Conservation (phyloP, 2,888 invertebrate species). For the Cylloceria caligata region DNA sequence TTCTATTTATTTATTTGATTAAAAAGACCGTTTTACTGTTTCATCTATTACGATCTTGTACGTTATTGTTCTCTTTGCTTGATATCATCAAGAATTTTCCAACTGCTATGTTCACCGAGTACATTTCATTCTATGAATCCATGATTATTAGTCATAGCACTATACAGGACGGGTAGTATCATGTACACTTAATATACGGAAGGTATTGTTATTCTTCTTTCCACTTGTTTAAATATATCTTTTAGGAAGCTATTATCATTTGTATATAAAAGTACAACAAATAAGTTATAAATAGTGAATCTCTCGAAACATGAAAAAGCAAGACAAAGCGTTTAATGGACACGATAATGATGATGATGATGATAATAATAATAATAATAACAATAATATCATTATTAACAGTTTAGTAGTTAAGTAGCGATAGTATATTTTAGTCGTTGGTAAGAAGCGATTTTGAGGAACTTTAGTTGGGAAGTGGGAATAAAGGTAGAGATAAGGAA, state of each 20-base stretch:
- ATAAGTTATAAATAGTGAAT: conserved; percentile 71
- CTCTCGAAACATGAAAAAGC: conserved; percentile 52
- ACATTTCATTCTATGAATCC: conserved; percentile 20
- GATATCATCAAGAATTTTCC: not conserved
- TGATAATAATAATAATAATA: not conserved
- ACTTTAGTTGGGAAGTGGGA: conserved; percentile 63
- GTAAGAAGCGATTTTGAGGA: conserved; percentile 67
- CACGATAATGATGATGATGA: conserved; percentile 59
- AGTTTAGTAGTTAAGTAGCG: conserved; percentile 5
- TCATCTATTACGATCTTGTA: no score
- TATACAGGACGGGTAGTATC: conserved; percentile 13
- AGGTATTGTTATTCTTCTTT: conserved; percentile 33
- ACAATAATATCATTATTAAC: conserved; percentile 33
- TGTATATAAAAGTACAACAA: conserved; percentile 71
- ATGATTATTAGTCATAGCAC: not conserved
- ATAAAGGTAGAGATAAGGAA: conserved; percentile 42
- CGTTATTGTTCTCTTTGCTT: no score
- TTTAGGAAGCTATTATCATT: conserved; percentile 39
- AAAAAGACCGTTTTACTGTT: not conserved
- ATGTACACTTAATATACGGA: conserved; percentile 14
- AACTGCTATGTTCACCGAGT: conserved; percentile 22
- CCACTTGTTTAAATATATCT: conserved; percentile 15
- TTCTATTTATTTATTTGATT: conserved; percentile 18
- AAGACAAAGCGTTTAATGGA: conserved; percentile 67
- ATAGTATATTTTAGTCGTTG: conserved; percentile 27